Evolutionary conservation across 1,140 invertebrate genomes (phyloP), one percentile per base, ranked within the genome.

Genomic region (Nephotettix cincticeps): DNA sequence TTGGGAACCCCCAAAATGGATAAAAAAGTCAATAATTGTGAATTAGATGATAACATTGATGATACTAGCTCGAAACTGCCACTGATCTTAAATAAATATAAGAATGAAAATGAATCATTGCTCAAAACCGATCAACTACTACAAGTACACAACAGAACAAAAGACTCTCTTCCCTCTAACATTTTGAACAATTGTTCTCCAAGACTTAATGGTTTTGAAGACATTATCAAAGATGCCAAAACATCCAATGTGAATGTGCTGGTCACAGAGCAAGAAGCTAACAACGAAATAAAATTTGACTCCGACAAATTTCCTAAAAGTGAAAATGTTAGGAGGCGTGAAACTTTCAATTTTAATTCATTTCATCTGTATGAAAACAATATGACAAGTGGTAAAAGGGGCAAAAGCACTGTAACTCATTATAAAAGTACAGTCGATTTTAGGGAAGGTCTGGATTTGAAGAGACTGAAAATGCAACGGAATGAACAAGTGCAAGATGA

Each of bases 241-340:
- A 88, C 86, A 4, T 84, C 86, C 28, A 89, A 89, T 76, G 86
- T 86, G 0, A 89, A 89, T 79, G 87, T 90, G 28, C 78, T 87
- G 11, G 84, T 84, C 1, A 83, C 81, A 0, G 82, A 83, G 63
- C 80, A 82, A 71, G 82, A 83, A 36, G 83, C 82, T 64, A 84
- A 86, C 69, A 86, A 87, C 70, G 82, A 84, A 70, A 82, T 87
- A 36, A 73, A 70, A 72, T 87, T 85, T 67, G 88, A 89, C 77
- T 88, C 87, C 0, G 86, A 88, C 71, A 90, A 90, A 73, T 89
- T 85, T 80, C 85, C 87, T 0, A 81, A 81, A 71, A 69, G 84
- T 83, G 70, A 74, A n/a, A 71, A 70, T 58, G 30, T 61, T 21
- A 68, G 56, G 28, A 36, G 69, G 21, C 29, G 71, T 54, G 70